Evolutionary conservation across 2,113 vertebrate species (phyloP).

Genomic region (Bubalus kerabau): DNA sequence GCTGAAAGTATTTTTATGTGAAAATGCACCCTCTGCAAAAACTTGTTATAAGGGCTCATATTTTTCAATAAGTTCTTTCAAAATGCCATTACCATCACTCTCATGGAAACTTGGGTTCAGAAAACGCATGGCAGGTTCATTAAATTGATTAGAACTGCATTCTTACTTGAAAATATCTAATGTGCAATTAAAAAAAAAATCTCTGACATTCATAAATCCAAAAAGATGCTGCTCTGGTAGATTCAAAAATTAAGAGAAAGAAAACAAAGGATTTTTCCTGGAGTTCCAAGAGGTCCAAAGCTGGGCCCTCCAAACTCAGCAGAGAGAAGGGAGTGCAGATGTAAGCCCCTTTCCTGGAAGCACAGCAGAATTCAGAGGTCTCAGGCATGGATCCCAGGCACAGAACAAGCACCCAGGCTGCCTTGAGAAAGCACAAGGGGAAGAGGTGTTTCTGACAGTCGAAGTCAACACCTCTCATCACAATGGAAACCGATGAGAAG

Average conservation of each 20-base stretch:
- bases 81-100: not conserved
- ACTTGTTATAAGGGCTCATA: not conserved
- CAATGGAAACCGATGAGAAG: not conserved
- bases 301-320: not conserved
- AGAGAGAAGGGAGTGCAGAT: not conserved
- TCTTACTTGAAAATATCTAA: not conserved
- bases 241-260: not conserved
- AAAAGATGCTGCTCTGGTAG: not conserved
- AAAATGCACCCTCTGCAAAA: slow-evolving; percentile 39
- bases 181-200: not conserved
- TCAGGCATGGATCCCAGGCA: not conserved
- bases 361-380: not conserved
- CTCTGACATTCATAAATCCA: not conserved
- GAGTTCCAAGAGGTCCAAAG: not conserved
- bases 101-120: not conserved
- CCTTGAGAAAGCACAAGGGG: not conserved
- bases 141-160: slow-evolving; percentile 11
- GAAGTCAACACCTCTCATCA: not conserved
- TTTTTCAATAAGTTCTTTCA: slow-evolving; percentile 13
- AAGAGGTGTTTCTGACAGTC: not conserved
- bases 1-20: not conserved
- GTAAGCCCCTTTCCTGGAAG: not conserved
- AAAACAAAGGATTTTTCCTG: not conserved
- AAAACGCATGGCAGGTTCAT: not conserved
- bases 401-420: not conserved